Evolutionary conservation across 1,140 invertebrate species (phyloP).

Genomic region (Bombus confusus): DNA sequence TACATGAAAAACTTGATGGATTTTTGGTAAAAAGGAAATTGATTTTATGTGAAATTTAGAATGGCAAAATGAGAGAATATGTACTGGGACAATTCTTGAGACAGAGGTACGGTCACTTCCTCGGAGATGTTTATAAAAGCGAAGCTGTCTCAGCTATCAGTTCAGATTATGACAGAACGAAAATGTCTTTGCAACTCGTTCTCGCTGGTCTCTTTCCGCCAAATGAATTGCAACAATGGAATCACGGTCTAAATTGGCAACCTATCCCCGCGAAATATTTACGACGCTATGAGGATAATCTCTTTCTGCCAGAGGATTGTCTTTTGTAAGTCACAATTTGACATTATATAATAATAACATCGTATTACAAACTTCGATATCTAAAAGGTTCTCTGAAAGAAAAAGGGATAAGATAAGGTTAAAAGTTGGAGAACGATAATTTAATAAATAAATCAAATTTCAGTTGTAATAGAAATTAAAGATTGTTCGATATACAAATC

Average conservation of each 20-base stretch:
- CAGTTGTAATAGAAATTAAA: no score
- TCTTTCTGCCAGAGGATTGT: conserved; percentile 60
- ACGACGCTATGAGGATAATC: conserved; percentile 77
- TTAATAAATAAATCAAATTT: no score
- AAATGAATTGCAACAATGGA: conserved; percentile 78
- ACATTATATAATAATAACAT: no score
- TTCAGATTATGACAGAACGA: conserved; percentile 84
- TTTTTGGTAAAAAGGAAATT: no score
- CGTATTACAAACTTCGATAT: no score
- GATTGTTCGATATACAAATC: no score
- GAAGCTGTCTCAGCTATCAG: conserved; percentile 77
- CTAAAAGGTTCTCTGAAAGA: no score
- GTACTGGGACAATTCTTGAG: conserved; percentile 79
- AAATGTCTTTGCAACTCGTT: conserved; percentile 84
- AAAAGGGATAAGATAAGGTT: no score
- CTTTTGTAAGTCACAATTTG: conserved; percentile 73
- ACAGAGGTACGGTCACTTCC: conserved; percentile 75
- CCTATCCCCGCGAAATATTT: conserved; percentile 83
- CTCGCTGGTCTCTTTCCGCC: conserved; percentile 84
- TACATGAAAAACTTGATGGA: no score
- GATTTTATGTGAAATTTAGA: conserved; percentile 67
- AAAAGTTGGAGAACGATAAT: no score
- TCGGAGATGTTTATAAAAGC: conserved; percentile 78
- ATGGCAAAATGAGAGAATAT: conserved; percentile 80
- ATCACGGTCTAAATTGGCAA: conserved; percentile 83